Conservation (phyloP, 2,113 vertebrate genomes). For the Stigmatopora argus region DNA sequence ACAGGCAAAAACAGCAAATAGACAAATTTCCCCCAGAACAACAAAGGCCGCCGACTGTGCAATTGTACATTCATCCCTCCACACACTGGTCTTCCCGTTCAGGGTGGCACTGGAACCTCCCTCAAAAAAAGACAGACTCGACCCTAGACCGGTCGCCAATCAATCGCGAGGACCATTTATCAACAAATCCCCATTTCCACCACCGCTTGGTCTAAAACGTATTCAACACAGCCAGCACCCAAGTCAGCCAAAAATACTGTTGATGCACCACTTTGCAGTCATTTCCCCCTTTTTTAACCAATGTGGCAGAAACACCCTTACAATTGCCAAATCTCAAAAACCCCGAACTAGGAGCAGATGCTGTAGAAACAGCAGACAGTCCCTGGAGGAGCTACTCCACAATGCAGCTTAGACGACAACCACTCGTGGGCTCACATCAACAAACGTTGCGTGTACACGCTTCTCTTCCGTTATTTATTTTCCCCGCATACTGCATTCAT, state of each 20-base stretch:
- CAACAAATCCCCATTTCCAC: not conserved
- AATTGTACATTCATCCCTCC: not conserved
- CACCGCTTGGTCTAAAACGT: not conserved
- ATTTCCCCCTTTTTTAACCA: not conserved
- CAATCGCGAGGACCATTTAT: not conserved
- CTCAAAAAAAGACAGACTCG: not conserved
- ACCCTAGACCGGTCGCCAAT: not conserved
- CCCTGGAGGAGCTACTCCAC: constrained; percentile 41
- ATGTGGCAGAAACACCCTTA: constrained; percentile 9
- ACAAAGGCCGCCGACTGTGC: too few relatives aligned
- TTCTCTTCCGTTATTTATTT: constrained; percentile 27
- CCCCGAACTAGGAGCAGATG: constrained; percentile 33
- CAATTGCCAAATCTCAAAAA: constrained; percentile 24
- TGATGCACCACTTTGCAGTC: not conserved
- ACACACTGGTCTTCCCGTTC: not conserved
- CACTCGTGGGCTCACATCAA: constrained; percentile 29
- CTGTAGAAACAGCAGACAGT: constrained; percentile 40
- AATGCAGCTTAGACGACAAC: constrained; percentile 45
- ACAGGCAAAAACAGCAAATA: not conserved
- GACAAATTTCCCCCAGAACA: not conserved
- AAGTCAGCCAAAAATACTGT: not conserved
- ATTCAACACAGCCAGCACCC: not conserved
- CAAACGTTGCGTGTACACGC: constrained; percentile 27
- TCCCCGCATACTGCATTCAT: constrained; percentile 37
- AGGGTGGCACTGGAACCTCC: not conserved